A percentile compares a stretch with the other conserved stretches of the same genome.
Conservation (phyloP, 2,888 invertebrate genomes). For the Mayetiola destructor region DNA sequence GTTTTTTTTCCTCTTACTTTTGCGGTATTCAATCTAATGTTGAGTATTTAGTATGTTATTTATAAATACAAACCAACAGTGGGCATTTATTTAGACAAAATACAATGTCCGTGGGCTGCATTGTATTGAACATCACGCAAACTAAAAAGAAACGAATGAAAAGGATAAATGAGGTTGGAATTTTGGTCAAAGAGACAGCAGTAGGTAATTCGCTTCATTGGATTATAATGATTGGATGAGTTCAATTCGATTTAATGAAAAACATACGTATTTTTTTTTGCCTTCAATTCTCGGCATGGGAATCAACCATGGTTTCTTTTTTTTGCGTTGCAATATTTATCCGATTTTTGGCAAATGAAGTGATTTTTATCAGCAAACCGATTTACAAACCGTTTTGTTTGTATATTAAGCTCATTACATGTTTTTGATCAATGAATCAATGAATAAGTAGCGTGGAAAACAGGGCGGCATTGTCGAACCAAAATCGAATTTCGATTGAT, state of each 20-base stretch:
- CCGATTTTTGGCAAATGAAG: not conserved
- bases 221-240: constrained; percentile 10
- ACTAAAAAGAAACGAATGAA: not conserved
- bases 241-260: constrained; percentile 8
- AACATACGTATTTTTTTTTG: not conserved
- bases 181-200: not conserved
- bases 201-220: not conserved
- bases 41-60: constrained; percentile 8
- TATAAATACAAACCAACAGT: constrained; percentile 6
- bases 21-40: too few relatives aligned
- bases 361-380: not conserved
- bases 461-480: too few relatives aligned
- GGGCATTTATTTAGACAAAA: not conserved
- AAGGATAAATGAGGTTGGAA: not conserved
- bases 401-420: constrained; percentile 4
- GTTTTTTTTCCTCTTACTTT: too few relatives aligned
- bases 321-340: too few relatives aligned
- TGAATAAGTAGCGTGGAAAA: constrained; percentile 3
- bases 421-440: too few relatives aligned
- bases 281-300: not conserved
- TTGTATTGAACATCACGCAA: not conserved
- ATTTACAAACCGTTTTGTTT: too few relatives aligned
- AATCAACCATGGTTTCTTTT: not conserved
- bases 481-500: too few relatives aligned
- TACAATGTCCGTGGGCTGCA: not conserved